Evolutionary conservation across 2,113 vertebrate genomes (phyloP), one percentile per base, ranked within the genome.

Genomic region (Pagrus major): DNA sequence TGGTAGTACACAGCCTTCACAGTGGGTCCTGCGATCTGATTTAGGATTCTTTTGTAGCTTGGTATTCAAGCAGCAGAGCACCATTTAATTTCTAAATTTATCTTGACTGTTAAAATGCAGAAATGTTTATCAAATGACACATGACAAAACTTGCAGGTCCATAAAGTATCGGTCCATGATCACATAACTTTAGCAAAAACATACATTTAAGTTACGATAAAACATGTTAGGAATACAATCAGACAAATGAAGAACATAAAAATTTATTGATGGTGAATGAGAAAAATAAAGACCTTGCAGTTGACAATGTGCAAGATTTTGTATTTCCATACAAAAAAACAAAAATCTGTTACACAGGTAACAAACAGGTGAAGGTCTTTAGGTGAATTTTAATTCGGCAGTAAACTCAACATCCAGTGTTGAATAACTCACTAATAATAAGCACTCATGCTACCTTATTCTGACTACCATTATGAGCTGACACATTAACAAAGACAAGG

Each of bases 371-470:
- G 39, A 80, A 37, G 29, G 49, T 64, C 27, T 71, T 73, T 35
- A 33, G 72, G 49, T 71, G 42, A 68, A 63, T 65, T 73, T 79
- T 64, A 75, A 72, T 70, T 80, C 1, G 55, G 78, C 83, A 65
- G 78, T 82, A 82, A 91, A 87, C 23, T 91, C 92, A 92, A 93
- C 90, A 93, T 90, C 91, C 90, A 93, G 93, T 93, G 88, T 91
- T 93, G 93, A 93, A 87, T 88, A 88, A 78, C 51, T 82, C 63
- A 63, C 64, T 58, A 82, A 56, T 70, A 82, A 80, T n/a, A 87
- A 82, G 61, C 71, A 63, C 63, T 82, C 39, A 25, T 77, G 71
- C 61, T 75, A 76, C 60, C 12, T 72, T 39, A 61, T 82, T 79
- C 44, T 59, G 69, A 70, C 66, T 54, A 56, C 60, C 25, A 71